Evolutionary conservation across 2,113 vertebrate genomes (phyloP), one percentile per base, ranked within the genome.

Genomic region (Hydropotes inermis): DNA sequence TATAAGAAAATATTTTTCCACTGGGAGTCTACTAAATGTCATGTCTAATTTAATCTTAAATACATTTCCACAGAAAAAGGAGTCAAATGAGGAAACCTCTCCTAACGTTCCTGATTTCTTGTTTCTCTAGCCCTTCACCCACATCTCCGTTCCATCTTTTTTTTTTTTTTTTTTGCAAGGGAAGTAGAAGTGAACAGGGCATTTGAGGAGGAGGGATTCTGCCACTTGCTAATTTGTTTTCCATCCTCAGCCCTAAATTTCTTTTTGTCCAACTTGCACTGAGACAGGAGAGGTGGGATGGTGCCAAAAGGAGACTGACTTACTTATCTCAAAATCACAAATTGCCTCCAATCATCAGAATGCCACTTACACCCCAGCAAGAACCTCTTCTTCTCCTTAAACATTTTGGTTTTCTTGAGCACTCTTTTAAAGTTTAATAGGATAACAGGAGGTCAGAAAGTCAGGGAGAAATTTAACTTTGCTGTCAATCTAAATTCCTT

Each of bases 1-100:
- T 95, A 94, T n/a, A 97, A 97, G 94, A 96, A 98, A 96, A 96
- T 94, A 92, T 92, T 85, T 97, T 90, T 74, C 97, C 95, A 64
- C 82, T 64, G 64, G 33, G 94, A 92, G 81, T 95, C 87, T 84
- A 96, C 90, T 95, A 87, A 96, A 45, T 92, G 97, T 97, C 94
- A 96, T 82, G 58, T 97, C 95, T 95, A 95, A 98, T 96, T 98
- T 98, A 96, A 97, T 84, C 76, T 55, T 90, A 89, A 96, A 97
- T 83, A 67, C 58, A 94, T 96, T 98, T 94, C 94, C 85, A 94
- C 39, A 82, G 70, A 25, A 95, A 97, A 97, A 74, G 47, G 30
- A 95, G 64, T 93, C 84, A 76, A 86, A 95, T 58, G 87, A 89
- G 43, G 36, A 89, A 90, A 83, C 54, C 70, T 89, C 33, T 64